Conservation (phyloP, 2,888 invertebrate species). For the Drosophila diplacantha region DNA sequence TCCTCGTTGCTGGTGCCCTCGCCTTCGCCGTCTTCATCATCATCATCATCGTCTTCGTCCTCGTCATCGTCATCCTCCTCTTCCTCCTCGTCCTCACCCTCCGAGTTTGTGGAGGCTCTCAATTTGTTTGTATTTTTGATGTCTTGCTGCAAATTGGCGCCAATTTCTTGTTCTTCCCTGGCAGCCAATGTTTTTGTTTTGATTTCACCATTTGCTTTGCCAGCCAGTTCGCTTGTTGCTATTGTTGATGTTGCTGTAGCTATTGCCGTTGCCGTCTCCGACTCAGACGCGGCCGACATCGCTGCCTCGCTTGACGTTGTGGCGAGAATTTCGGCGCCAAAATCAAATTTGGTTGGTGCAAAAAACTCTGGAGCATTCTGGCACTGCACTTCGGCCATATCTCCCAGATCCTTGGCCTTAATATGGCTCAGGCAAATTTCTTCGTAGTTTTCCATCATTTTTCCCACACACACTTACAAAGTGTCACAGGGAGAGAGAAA, state of each 20-base stretch:
- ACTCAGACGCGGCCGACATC: conserved; percentile 13
- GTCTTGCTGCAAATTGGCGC: conserved; percentile 51
- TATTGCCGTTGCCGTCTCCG: conserved; percentile 20
- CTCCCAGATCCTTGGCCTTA: conserved; percentile 55
- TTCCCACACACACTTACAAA: conserved; percentile 41
- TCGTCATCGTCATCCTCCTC: conserved; percentile 51
- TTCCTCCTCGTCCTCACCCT: conserved; percentile 56
- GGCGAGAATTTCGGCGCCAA: conserved; percentile 75
- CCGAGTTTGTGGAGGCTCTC: conserved; percentile 38
- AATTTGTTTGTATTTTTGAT: conserved; percentile 20
- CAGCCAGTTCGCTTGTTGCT: conserved; percentile 60
- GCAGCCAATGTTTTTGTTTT: conserved; percentile 69
- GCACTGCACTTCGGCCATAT: conserved; percentile 46
- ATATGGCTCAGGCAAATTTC: conserved; percentile 60
- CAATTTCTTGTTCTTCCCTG: conserved; percentile 61
- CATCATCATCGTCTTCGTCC: conserved; percentile 43
- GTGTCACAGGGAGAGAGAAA: conserved; percentile 21
- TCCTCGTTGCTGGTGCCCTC: conserved; percentile 42
- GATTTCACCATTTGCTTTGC: conserved; percentile 64
- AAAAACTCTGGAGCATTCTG: conserved; percentile 29
- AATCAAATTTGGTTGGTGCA: conserved; percentile 56
- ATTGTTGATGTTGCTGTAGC: conserved; percentile 34
- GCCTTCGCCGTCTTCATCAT: conserved; percentile 43
- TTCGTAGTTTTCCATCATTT: conserved; percentile 73
- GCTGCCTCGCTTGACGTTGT: conserved; percentile 52